Evolutionary conservation across 2,113 vertebrate genomes (phyloP).

Genomic region (Callocephalon fimbriatum): DNA sequence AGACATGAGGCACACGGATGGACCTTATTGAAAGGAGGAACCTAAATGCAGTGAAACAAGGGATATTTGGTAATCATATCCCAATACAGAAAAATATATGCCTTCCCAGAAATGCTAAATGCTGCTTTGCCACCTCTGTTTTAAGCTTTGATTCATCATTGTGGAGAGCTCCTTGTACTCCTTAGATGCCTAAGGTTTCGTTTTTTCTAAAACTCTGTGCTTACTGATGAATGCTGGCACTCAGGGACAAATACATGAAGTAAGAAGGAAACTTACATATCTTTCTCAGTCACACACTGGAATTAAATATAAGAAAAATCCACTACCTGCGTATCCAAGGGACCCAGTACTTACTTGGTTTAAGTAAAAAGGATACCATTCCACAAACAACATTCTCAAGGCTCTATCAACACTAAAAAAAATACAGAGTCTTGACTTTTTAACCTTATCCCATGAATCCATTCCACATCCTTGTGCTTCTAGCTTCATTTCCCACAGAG

Average conservation of each 20-base stretch:
- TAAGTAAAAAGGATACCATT: neutral
- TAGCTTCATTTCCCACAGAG: conserved; percentile 39
- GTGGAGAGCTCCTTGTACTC: neutral
- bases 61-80: neutral
- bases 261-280: neutral
- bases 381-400: neutral
- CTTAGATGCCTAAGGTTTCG: neutral
- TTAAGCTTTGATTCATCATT: neutral
- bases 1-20: neutral
- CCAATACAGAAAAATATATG: neutral
- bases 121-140: neutral
- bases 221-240: neutral
- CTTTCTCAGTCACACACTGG: neutral
- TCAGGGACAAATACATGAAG: neutral
- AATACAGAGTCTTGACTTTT: neutral
- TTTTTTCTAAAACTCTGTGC: neutral
- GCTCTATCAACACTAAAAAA: neutral
- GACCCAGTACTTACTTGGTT: neutral
- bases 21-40: neutral
- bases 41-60: neutral
- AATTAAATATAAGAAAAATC: neutral
- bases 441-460: conserved; percentile 20
- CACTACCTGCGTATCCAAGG: neutral
- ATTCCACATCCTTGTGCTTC: conserved; percentile 25
- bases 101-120: neutral